Evolutionary conservation across 2,888 invertebrate genomes (phyloP), one percentile per base, ranked within the genome.

Genomic region (Ormyrus pomaceus): DNA sequence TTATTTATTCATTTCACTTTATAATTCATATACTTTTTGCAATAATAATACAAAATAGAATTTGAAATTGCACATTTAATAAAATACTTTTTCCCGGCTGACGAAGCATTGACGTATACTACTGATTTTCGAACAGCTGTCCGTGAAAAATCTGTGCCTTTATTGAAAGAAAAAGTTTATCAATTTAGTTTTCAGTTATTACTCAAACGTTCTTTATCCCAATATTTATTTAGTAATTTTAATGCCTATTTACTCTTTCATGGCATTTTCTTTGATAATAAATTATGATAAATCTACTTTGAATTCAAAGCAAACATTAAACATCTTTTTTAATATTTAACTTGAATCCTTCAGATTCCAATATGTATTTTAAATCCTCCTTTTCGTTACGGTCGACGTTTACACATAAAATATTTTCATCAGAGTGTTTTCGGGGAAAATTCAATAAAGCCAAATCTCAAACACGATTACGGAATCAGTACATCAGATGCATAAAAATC

Each of bases 401-500:
- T 75, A 45, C 51, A 50, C 56, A 34, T 69, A 69, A 77, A 81
- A 73, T 58, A 73, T 70, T 70, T 77, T 61, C 59, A 45, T 11
- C 53, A 51, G 55, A 58, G 45, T 62, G n/a, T 73, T 70, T 19
- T 70, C 66, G 13, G n/a, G 66, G 9, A 11, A 74, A 74, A 81
- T 68, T 78, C 71, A 75, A 81, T 81, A 75, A 76, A 72, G 53
- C 66, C 13, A n/a, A 66, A 56, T 77, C 50, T 71, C 55, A 66
- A 81, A 74, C 46, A 9, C 53, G 71, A 81, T 81, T 71, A 77
- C 65, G n/a, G 66, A 74, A 74, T 71, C 71, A 53, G 64, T 73
- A 78, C 75, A 75, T 77, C 68, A 45, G 64, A 66, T 81, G 78
- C 78, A 81, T 81, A 81, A 78, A 75, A 78, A 75, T 78, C 81